A percentile compares a stretch with the other conserved stretches of the same genome.
phyloP scores from a whole-genome alignment of 2,888 invertebrate species.

The Abscondita cerata region DNA sequence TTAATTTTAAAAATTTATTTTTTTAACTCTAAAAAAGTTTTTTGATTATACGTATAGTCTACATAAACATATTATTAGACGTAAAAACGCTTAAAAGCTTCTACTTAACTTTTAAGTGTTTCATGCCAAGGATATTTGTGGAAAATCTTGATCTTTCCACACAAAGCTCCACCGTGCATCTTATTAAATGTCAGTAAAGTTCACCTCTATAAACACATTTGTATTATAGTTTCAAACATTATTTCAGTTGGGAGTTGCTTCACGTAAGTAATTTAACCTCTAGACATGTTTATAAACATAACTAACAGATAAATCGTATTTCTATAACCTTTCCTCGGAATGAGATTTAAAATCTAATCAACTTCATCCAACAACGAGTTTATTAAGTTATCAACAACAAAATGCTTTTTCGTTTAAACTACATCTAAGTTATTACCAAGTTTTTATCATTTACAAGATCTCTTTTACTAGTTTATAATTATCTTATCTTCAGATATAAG shows the following conservation, averaged over 20 bases:
- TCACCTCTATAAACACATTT: slow-evolving; percentile 16
- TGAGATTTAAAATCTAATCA: slow-evolving; percentile 18
- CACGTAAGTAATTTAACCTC: slow-evolving; percentile 25
- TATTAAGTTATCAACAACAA: slow-evolving; percentile 24
- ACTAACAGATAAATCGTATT: slow-evolving; percentile 6
- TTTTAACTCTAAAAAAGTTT: too few species aligned
- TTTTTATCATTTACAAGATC: slow-evolving; percentile 23
- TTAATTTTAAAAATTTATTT: too few species aligned
- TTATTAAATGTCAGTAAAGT: slow-evolving; percentile 18
- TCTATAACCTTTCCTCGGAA: slow-evolving; percentile 15
- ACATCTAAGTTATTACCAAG: slow-evolving; percentile 22
- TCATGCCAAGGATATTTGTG: background rate
- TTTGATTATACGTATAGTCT: background rate
- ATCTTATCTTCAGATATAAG: slow-evolving; percentile 2
- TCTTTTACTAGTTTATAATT: slow-evolving; percentile 14
- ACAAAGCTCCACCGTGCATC: slow-evolving; percentile 14
- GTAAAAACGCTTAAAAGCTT: background rate
- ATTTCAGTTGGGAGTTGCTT: slow-evolving; percentile 17
- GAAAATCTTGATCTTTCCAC: slow-evolving; percentile 11
- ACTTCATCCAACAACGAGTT: slow-evolving; percentile 19
- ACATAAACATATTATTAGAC: background rate
- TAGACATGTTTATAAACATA: slow-evolving; percentile 19
- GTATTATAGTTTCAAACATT: slow-evolving; percentile 18
- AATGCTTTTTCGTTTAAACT: slow-evolving; percentile 19
- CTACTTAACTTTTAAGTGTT: slow-evolving; percentile 9